Base-by-base conservation (phyloP, 2,888 invertebrate genomes). In the Volucella inanis region DNA sequence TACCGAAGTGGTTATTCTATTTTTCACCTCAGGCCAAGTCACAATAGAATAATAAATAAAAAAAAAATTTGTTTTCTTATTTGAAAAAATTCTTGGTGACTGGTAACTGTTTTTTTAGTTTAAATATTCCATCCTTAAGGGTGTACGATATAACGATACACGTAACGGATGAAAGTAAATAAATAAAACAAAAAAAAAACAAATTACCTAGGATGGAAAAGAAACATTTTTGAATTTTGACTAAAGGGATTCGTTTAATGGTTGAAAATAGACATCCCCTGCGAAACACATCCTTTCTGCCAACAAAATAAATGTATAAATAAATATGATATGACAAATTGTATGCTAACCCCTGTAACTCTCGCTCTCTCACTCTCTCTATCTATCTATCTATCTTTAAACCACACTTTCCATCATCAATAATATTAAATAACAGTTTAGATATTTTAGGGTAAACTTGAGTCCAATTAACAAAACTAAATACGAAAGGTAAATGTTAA, bases 381-480 rank as follows among this genome's bases (percentile, higher is more conserved):
- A 2, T 22, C 18, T 22, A n/a, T n/a, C n/a, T n/a, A n/a, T n/a
- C n/a, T n/a, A n/a, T n/a, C 18, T 22, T 22, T 55, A 41, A 59
- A 75, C 14, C 12, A 6, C 31, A 70, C 41, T 43, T 62, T 67
- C 10, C 45, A 50, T 77, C 64, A 64, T 64, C 14, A 57, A 50
- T 55, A 18, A 31, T 43, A 61, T 39, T 52, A 68, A 54, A 54
- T 54, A 14, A 59, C 31, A 22, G 89, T 89, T 90, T 89, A 90
- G 90, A 90, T 89, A 89, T 88, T 87, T 76, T 87, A 86, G 80
- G 64, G 64, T 72, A 87, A 85, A 88, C 74, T 55, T 70, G 54
- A 47, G 38, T 57, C 41, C 54, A 84, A 68, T 41, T 87, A 87
- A 87, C 49, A 79, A 80, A 75, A 74, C 12, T 74, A 68, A 88